phyloP scores from a whole-genome alignment of 2,888 invertebrate species.

The Euzetes globulus region DNA sequence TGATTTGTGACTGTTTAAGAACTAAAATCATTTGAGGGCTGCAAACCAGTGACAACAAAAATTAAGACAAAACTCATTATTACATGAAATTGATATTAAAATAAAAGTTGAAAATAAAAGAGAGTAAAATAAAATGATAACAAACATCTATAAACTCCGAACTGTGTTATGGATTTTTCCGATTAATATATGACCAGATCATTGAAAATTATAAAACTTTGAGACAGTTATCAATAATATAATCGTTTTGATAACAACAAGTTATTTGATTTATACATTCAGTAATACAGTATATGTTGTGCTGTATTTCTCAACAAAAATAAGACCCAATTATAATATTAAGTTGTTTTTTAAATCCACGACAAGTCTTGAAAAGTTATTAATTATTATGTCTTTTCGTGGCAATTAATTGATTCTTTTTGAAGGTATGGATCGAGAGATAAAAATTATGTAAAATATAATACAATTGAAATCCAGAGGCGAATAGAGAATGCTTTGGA shows the following conservation, averaged over 20 bases:
- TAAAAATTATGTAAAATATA: constrained; percentile 2
- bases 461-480: constrained; percentile 1
- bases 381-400: background rate
- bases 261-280: too few species aligned
- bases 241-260: background rate
- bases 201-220: background rate
- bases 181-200: constrained; percentile 25
- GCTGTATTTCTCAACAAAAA: background rate
- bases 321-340: background rate
- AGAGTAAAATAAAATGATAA: background rate
- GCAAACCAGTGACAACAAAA: background rate
- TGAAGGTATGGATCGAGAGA: background rate
- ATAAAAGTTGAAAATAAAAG: background rate
- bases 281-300: background rate
- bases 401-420: background rate
- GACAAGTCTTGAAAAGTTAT: background rate
- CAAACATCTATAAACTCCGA: background rate
- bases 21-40: background rate
- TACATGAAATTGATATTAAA: background rate
- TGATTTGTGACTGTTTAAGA: background rate
- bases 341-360: background rate
- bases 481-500: background rate
- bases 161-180: background rate
- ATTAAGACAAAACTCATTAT: background rate
- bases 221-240: background rate